Percentiles rank a stretch among this genome's conserved stretches.
These are phyloP conservation scores for Macropus fuliginosus DNA, from an alignment of 2,797 vertebrate species.

Conservation along the genomic window DNA sequence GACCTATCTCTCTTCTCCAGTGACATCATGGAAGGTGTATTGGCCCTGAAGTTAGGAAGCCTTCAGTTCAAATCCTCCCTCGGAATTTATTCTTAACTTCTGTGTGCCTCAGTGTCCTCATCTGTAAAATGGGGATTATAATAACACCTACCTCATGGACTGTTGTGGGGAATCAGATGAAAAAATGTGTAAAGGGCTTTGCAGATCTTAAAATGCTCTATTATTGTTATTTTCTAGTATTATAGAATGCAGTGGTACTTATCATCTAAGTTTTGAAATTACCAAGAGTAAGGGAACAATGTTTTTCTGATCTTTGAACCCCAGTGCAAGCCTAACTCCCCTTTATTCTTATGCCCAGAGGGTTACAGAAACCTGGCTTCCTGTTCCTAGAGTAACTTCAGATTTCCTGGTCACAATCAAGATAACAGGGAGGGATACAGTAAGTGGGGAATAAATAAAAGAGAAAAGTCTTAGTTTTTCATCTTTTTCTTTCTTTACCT, in stretches of 20 bases:
- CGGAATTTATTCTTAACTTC: neutral
- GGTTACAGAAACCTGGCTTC: neutral
- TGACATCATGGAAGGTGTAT: neutral
- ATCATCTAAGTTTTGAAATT: neutral
- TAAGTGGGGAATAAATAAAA: neutral
- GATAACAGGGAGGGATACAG: neutral
- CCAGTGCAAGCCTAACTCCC: neutral
- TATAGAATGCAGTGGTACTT: neutral
- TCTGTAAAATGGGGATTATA: neutral
- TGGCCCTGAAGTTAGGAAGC: neutral
- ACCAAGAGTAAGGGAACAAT: neutral
- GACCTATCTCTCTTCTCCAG: neutral
- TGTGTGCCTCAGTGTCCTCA: neutral
- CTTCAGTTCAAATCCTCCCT: neutral
- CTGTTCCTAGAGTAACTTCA: neutral
- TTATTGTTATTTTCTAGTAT: neutral
- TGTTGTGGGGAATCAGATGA: neutral
- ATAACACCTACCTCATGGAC: neutral
- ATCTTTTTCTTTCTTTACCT: neutral
- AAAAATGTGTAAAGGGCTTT: neutral
- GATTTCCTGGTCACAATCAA: neutral
- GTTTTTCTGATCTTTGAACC: neutral
- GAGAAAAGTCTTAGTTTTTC: neutral
- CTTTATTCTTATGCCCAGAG: neutral
- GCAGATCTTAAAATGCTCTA: neutral